Conservation (phyloP, 2,113 vertebrate genomes). For the Mormoops blainvillei region DNA sequence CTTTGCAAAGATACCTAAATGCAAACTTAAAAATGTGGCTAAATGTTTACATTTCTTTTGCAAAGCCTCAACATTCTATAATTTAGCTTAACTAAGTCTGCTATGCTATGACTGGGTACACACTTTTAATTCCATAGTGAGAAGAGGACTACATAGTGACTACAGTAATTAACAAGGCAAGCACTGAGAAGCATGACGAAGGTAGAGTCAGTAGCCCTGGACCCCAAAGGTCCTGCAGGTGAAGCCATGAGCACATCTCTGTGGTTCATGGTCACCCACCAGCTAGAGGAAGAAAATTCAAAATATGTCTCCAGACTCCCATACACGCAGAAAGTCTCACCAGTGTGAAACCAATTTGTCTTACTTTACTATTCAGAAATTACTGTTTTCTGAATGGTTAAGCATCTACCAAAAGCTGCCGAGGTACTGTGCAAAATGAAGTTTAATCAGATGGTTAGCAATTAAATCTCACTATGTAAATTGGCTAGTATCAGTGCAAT, state of each 20-base stretch:
- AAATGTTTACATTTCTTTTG: background rate
- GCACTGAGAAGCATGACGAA: background rate
- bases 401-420: background rate
- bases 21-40: conserved; percentile 32
- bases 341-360: background rate
- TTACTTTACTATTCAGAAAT: background rate
- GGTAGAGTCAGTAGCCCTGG: background rate
- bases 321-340: background rate
- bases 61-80: background rate
- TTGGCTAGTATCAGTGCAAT: background rate
- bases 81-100: background rate
- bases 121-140: background rate
- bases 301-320: background rate
- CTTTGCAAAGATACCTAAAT: background rate
- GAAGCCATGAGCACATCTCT: background rate
- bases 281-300: background rate
- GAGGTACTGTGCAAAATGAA: background rate
- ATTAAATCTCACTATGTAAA: conserved; percentile 23
- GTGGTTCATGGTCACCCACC: background rate
- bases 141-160: background rate
- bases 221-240: background rate
- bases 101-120: background rate
- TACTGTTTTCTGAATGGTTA: conserved; percentile 2
- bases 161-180: background rate
- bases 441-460: background rate